A percentile compares a stretch with the other conserved stretches of the same genome.
These are phyloP conservation scores for Pipistrellus pipistrellus DNA, from an alignment of 2,797 vertebrate genomes.

Conservation along the genomic window DNA sequence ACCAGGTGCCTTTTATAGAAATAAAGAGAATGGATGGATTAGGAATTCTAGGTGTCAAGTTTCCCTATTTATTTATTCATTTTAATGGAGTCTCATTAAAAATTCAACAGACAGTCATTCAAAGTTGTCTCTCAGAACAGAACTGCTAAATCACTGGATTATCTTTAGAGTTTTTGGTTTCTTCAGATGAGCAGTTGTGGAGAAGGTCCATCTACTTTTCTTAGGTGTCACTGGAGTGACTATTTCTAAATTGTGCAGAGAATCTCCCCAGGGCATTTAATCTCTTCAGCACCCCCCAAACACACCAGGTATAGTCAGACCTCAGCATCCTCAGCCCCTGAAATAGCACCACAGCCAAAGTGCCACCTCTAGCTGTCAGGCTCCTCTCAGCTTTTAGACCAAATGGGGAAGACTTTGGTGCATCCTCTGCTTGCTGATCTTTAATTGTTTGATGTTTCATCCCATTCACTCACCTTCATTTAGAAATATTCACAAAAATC, in stretches of 20 bases:
- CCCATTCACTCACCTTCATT: background rate
- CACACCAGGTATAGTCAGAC: background rate
- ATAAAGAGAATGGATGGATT: background rate
- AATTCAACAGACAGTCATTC: background rate
- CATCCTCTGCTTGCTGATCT: background rate
- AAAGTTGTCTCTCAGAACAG: background rate
- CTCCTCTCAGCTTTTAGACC: background rate
- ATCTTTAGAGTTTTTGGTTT: background rate
- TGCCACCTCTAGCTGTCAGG: background rate
- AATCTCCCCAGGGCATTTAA: background rate
- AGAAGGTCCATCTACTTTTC: background rate
- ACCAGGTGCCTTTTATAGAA: background rate
- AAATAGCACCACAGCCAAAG: background rate
- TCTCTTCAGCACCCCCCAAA: background rate
- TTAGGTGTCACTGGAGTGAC: background rate
- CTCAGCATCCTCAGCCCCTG: background rate
- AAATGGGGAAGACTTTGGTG: background rate
- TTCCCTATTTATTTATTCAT: slow-evolving; percentile 16
- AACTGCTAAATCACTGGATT: background rate
- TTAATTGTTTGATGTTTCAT: background rate
- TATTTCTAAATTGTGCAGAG: background rate
- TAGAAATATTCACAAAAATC: slow-evolving; percentile 6
- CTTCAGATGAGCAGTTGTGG: background rate
- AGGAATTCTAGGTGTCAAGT: background rate
- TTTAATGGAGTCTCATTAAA: slow-evolving; percentile 9